Percentiles rank a stretch among this genome's conserved stretches.
Evolutionary conservation across 2,113 vertebrate genomes (phyloP).

Genomic region (Vimba vimba): DNA sequence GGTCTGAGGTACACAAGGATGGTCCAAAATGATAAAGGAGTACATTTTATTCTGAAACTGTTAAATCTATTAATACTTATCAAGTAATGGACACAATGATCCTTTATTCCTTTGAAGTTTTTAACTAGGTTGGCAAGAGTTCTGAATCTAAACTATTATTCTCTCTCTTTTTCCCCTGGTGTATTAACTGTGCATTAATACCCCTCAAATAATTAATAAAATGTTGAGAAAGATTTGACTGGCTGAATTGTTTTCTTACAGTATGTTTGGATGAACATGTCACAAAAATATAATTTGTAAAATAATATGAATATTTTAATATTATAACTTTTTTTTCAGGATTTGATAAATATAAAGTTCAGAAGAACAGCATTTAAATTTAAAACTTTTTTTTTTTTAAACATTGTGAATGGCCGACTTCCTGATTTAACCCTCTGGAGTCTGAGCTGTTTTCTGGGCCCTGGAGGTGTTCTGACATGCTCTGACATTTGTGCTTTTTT

Average conservation of each 20-base stretch:
- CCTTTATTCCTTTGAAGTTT: constrained; percentile 71
- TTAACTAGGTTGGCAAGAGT: constrained; percentile 69
- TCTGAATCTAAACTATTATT: constrained; percentile 73
- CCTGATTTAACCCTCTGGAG: no score
- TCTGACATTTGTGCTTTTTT: no score
- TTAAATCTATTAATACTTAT: constrained; percentile 27
- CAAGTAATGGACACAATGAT: constrained; percentile 62
- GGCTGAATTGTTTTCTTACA: constrained; percentile 5
- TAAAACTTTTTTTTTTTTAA: no score
- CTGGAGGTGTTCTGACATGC: no score
- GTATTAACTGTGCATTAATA: constrained; percentile 82
- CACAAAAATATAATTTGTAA: not conserved
- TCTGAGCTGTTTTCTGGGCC: no score
- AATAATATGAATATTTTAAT: not conserved
- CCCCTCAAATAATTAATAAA: constrained; percentile 81
- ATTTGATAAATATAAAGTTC: no score
- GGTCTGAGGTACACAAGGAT: constrained; percentile 17
- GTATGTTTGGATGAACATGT: not conserved
- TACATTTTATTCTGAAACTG: constrained; percentile 42
- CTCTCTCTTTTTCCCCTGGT: constrained; percentile 69
- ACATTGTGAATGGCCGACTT: no score
- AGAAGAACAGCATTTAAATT: no score
- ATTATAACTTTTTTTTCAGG: no score
- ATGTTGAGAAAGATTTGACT: constrained; percentile 73
- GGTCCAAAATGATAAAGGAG: constrained; percentile 6